Conservation (phyloP, 92 coral and sea anemone genomes). For the Bergia sp. region DNA sequence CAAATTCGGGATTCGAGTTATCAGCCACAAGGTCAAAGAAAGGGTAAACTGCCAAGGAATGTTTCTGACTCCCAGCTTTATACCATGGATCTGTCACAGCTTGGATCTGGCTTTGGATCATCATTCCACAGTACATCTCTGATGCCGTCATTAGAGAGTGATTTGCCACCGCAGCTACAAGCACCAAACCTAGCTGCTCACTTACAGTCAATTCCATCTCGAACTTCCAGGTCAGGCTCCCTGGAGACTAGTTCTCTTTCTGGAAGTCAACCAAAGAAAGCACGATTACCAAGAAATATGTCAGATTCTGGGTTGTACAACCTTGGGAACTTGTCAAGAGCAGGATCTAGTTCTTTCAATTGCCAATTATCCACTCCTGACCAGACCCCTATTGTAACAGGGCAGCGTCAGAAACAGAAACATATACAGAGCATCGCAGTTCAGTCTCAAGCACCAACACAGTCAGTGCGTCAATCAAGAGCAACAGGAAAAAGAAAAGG, state of each 20-base stretch:
- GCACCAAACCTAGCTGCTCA: slow-evolving; percentile 98
- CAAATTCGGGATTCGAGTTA: slow-evolving; percentile 15
- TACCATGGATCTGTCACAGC: slow-evolving; percentile 76
- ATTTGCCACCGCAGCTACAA: slow-evolving; percentile 90
- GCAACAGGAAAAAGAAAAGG: slow-evolving; percentile 62
- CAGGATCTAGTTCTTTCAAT: slow-evolving; percentile 38
- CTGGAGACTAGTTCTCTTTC: slow-evolving; percentile 54
- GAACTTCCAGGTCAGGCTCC: slow-evolving; percentile 65
- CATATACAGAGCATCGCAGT: slow-evolving; percentile 46
- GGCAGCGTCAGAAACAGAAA: slow-evolving; percentile 26
- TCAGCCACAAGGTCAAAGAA: slow-evolving; percentile 38
- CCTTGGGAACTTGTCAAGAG: slow-evolving; percentile 54
- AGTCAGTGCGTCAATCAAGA: slow-evolving; percentile 39
- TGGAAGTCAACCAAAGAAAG: slow-evolving; percentile 77
- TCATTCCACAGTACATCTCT: slow-evolving; percentile 52
- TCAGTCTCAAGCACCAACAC: slow-evolving; percentile 53
- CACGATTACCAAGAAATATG: slow-evolving; percentile 90
- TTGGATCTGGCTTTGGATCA: slow-evolving; percentile 54
- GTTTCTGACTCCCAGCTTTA: slow-evolving; percentile 94
- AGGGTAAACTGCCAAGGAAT: slow-evolving; percentile 84
- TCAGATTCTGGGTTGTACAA: slow-evolving; percentile 89
- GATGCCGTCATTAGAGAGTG: slow-evolving; percentile 69
- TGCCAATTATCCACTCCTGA: slow-evolving; percentile 8
- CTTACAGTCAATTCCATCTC: slow-evolving; percentile 73
- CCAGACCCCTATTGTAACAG: not conserved